Base-by-base conservation (phyloP, 2,113 vertebrate species). In the Brevimyrus niger region DNA sequence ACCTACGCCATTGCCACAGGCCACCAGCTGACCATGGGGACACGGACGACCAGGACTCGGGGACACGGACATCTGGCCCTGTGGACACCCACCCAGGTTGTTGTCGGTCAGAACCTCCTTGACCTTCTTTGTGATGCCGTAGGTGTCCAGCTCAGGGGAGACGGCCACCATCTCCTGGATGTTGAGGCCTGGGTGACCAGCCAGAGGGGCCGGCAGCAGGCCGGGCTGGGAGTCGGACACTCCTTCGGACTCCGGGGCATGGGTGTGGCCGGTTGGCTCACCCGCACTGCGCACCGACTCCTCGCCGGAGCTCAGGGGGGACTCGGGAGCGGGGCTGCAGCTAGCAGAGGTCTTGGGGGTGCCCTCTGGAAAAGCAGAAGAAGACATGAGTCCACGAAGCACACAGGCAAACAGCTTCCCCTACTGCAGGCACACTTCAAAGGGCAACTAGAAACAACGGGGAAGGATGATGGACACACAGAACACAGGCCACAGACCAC, bases 81-180 rank as follows among this genome's bases (percentile, higher is more conserved):
- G 73, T 38, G 35, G 15, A 19, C 73, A 93, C 95, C 95, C 95
- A 99, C 98, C 98, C 2, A 99, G 97, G 93, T 98, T 99, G 95
- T 99, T 99, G 96, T 98, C 97, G 0, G 97, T 98, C 91, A 99
- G 96, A 92, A 99, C 97, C 91, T 99, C 97, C 92, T 99, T 99
- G 90, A 99, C 98, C 93, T 97, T 97, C 96, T 98, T 99, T 15
- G 98, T 98, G 91, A 99, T 99, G 93, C 96, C 97, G 0, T 98
- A 97, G 0, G 98, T 99, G 92, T 99, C 98, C 65, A 99, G 96
- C 94, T 98, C 97, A 1, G 97, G 97, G 85, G 97, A 98, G 97
- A 98, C 98, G 42, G 97, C 97, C 0, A 98, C 97, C 92, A 98
- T 94, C 82, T 98, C 97, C 88, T 98, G 98, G 90, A 98, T 97